Conservation (phyloP, 2,113 vertebrate genomes). For the Orcinus orca region DNA sequence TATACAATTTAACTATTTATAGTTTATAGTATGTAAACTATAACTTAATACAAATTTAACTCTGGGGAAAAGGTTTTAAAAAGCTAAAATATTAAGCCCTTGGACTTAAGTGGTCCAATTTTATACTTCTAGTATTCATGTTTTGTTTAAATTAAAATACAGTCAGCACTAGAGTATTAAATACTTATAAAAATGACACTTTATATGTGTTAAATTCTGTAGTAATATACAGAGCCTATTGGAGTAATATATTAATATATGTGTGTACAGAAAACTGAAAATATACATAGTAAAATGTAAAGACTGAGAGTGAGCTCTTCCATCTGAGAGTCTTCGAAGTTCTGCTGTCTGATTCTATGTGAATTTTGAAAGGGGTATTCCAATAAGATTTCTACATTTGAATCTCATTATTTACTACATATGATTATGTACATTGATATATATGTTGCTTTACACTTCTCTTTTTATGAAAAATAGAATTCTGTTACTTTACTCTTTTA, state of each 20-base stretch:
- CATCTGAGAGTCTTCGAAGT: not conserved
- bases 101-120: not conserved
- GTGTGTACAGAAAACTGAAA: not conserved
- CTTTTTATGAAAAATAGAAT: not conserved
- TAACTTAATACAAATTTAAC: not conserved
- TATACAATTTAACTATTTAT: not conserved
- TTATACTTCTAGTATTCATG: not conserved
- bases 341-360: not conserved
- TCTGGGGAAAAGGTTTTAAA: not conserved
- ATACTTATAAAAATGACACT: not conserved
- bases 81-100: not conserved
- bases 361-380: not conserved
- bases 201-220: not conserved
- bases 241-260: not conserved
- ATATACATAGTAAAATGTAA: not conserved
- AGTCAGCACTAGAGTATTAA: not conserved
- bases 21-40: not conserved
- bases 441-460: not conserved
- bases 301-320: not conserved
- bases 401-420: not conserved
- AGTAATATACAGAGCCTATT: not conserved
- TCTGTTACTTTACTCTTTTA: not conserved
- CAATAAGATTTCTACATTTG: not conserved
- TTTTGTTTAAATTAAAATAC: not conserved
- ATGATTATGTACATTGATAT: not conserved